phyloP scores from a whole-genome alignment of 2,888 invertebrate species.

The Anodontia alba region DNA sequence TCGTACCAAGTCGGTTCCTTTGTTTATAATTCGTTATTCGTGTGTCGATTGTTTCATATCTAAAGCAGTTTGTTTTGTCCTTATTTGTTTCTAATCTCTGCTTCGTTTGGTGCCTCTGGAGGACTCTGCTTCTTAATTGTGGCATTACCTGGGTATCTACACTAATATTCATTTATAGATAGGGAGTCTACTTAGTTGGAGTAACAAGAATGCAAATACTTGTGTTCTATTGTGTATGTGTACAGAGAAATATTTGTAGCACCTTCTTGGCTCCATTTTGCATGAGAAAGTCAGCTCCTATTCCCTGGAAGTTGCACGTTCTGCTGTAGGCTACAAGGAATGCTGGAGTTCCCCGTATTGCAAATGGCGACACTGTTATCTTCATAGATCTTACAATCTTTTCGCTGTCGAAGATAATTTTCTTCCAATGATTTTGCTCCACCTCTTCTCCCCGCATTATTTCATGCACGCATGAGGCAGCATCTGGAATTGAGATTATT shows the following conservation, averaged over 20 bases:
- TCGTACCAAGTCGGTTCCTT: too few species aligned
- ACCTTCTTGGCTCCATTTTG: conserved; percentile 31
- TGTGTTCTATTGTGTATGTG: too few species aligned
- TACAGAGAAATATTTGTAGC: not conserved
- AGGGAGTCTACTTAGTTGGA: too few species aligned
- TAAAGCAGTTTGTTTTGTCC: too few species aligned
- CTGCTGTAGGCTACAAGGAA: conserved; percentile 51
- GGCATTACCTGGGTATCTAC: too few species aligned
- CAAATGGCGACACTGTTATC: conserved; percentile 20
- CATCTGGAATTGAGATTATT: conserved; percentile 24
- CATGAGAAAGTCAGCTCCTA: conserved; percentile 16
- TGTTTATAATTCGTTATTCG: too few species aligned
- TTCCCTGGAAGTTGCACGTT: conserved; percentile 47
- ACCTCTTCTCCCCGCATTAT: conserved; percentile 17
- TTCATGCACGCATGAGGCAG: conserved; percentile 20
- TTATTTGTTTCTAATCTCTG: too few species aligned
- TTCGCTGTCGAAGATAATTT: conserved; percentile 45
- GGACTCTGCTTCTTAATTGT: too few species aligned
- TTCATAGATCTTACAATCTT: conserved; percentile 45
- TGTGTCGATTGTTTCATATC: too few species aligned
- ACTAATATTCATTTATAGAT: too few species aligned
- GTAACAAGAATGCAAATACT: too few species aligned
- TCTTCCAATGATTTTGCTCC: conserved; percentile 25
- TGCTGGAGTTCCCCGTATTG: conserved; percentile 26
- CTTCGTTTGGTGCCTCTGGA: too few species aligned